Evolutionary conservation across 2,113 vertebrate species (phyloP).

Genomic region (Megalops atlanticus): DNA sequence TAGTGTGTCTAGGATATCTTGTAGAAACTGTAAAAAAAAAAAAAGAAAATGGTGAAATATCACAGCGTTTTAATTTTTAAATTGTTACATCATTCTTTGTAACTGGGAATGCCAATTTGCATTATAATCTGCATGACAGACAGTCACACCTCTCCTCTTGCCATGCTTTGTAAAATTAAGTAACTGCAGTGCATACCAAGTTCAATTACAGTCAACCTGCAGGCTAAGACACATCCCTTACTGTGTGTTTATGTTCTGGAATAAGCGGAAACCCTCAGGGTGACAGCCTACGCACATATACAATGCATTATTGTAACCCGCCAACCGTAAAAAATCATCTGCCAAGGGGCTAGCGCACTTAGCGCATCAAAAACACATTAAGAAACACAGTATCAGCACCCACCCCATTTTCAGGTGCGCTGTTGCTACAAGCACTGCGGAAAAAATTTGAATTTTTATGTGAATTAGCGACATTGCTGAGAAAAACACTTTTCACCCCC

Average conservation of each 20-base stretch:
- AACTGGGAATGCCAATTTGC: not conserved
- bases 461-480: too few species aligned
- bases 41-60: not conserved
- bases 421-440: too few species aligned
- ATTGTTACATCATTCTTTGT: not conserved
- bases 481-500: too few species aligned
- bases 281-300: not conserved
- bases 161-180: not conserved
- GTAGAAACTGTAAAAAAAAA: slow-evolving; percentile 82
- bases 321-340: not conserved
- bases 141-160: not conserved
- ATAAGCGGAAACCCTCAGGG: not conserved
- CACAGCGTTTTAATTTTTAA: not conserved
- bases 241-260: not conserved
- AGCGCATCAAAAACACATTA: not conserved
- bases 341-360: not conserved
- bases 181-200: too few species aligned
- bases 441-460: too few species aligned
- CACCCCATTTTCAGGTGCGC: not conserved
- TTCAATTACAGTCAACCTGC: too few species aligned
- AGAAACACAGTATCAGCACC: not conserved
- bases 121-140: not conserved
- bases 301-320: not conserved
- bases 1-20: slow-evolving; percentile 95
- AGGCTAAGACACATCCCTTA: too few species aligned